Percentiles rank a stretch among this genome's conserved stretches.
Evolutionary conservation across 2,113 vertebrate genomes (phyloP).

Genomic region (Cephalopholis sonnerati): DNA sequence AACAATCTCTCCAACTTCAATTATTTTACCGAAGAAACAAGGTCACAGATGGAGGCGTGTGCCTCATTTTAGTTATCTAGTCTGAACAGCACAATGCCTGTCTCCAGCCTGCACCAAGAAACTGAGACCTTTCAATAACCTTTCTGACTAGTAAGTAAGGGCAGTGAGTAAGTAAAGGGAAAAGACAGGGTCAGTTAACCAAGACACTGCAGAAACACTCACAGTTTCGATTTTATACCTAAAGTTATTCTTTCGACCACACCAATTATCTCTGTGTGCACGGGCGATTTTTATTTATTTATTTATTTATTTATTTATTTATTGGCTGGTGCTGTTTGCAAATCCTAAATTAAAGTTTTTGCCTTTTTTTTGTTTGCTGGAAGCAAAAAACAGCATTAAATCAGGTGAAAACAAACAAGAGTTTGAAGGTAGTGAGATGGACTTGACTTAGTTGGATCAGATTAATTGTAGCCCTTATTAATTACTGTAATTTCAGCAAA

Average conservation of each 20-base stretch:
- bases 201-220: not conserved
- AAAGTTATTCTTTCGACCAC: not conserved
- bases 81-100: not conserved
- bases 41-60: not conserved
- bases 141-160: not conserved
- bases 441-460: not conserved
- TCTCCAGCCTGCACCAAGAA: not conserved
- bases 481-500: not conserved
- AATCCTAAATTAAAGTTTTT: not conserved
- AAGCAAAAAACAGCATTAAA: not conserved
- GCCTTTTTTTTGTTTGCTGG: not conserved
- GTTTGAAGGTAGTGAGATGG: not conserved
- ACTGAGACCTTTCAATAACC: not conserved
- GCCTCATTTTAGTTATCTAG: not conserved
- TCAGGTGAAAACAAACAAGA: too few relatives aligned
- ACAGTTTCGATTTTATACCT: not conserved
- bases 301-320: not conserved
- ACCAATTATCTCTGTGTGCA: not conserved
- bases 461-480: not conserved
- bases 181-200: not conserved
- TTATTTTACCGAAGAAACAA: not conserved
- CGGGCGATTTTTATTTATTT: not conserved
- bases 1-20: not conserved
- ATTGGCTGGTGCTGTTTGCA: not conserved
- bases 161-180: too few relatives aligned